Percentiles rank a stretch among this genome's conserved stretches.
Conservation (phyloP, 2,888 invertebrate genomes). For the Saturnia japonica region DNA sequence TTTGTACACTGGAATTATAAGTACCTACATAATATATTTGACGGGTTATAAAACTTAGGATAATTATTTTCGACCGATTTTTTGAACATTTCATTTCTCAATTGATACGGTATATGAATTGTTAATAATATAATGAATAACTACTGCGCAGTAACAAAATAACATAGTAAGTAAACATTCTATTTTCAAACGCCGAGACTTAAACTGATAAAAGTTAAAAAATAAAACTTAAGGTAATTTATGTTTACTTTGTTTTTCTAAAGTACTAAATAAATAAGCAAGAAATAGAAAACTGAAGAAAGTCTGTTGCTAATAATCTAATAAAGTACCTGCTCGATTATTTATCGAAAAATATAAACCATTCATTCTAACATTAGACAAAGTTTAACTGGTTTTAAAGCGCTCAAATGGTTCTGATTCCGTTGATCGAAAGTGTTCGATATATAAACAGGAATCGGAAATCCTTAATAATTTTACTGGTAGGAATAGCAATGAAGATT, state of each 20-base stretch:
- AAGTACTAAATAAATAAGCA: too few relatives aligned
- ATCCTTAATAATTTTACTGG: constrained; percentile 5
- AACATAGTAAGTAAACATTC: background rate
- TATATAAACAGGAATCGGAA: constrained; percentile 7
- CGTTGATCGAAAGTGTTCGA: background rate
- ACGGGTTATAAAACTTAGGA: too few relatives aligned
- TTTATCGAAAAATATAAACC: background rate
- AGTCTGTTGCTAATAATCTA: background rate
- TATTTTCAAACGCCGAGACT: background rate
- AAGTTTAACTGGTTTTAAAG: background rate
- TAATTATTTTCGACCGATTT: too few relatives aligned
- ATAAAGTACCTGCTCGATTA: background rate
- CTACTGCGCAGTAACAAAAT: too few relatives aligned
- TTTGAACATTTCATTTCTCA: too few relatives aligned
- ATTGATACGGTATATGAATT: too few relatives aligned
- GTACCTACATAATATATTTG: too few relatives aligned
- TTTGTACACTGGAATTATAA: too few relatives aligned
- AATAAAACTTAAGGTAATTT: background rate
- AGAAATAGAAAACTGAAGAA: too few relatives aligned
- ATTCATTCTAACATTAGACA: background rate
- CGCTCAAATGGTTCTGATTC: background rate
- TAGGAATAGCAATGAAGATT: constrained; percentile 1
- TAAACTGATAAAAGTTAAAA: background rate
- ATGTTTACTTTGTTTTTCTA: too few relatives aligned
- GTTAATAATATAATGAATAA: too few relatives aligned